These are phyloP conservation scores for Rhabdornis inornatus DNA, from an alignment of 2,113 vertebrate genomes.

Conservation along the genomic window DNA sequence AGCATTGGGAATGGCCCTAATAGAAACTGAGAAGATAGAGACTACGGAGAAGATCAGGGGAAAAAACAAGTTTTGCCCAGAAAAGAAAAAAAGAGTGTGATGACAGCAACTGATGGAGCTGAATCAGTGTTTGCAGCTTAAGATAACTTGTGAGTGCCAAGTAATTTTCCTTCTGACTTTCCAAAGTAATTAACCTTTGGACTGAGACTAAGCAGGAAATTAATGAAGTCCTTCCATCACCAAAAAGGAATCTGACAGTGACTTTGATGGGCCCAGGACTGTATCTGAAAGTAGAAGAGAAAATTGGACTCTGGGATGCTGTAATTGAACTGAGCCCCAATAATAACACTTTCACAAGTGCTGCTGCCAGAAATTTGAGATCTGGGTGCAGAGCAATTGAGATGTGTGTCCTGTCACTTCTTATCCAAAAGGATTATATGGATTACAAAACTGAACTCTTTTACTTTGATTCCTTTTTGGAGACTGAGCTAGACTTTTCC, in stretches of 20 bases:
- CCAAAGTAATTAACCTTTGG: conserved; percentile 48
- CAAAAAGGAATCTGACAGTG: not conserved
- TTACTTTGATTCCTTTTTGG: not conserved
- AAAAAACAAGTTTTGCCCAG: not conserved
- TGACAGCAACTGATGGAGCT: not conserved
- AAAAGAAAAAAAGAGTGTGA: not conserved
- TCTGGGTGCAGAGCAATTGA: not conserved
- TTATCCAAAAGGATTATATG: not conserved
- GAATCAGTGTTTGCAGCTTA: not conserved
- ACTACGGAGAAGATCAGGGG: not conserved
- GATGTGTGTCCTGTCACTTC: not conserved
- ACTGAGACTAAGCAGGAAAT: conserved; percentile 10
- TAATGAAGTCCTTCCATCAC: conserved; percentile 11
- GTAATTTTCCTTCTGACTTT: conserved; percentile 19
- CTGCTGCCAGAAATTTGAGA: not conserved
- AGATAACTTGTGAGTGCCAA: not conserved
- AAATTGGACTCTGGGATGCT: not conserved
- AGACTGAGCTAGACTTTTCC: not conserved
- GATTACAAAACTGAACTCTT: not conserved
- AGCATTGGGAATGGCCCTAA: not conserved
- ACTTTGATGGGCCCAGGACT: not conserved
- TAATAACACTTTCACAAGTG: not conserved
- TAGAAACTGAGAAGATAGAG: not conserved
- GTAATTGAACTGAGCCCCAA: not conserved
- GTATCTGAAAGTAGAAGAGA: not conserved